phyloP scores from a whole-genome alignment of 2,113 vertebrate species.

The Poecilia latipinna region DNA sequence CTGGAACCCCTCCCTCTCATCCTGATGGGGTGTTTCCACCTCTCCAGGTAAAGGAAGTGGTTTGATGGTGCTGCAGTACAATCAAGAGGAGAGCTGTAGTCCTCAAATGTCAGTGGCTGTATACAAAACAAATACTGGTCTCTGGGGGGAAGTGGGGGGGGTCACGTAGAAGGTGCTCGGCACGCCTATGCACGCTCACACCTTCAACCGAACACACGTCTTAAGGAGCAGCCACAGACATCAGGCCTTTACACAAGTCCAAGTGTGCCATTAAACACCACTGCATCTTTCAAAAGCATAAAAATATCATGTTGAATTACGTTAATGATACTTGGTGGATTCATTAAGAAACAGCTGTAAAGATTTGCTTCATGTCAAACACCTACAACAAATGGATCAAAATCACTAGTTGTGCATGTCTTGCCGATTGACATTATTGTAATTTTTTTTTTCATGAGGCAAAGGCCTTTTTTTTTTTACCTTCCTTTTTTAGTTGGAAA shows the following conservation, averaged over 20 bases:
- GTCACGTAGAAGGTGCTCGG: slow-evolving; percentile 48
- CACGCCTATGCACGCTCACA: slow-evolving; percentile 16
- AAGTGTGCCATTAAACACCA: neutral
- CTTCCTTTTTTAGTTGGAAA: neutral
- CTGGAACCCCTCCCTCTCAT: slow-evolving; percentile 40
- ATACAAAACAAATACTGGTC: slow-evolving; percentile 73
- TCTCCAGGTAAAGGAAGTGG: slow-evolving; percentile 64
- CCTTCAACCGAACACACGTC: neutral
- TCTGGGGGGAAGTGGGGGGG: slow-evolving; percentile 35
- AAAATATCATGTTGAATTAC: neutral
- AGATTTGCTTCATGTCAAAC: too few relatives aligned
- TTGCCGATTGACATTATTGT: neutral
- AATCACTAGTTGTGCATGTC: neutral
- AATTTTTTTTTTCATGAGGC: too few relatives aligned
- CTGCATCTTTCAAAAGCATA: neutral
- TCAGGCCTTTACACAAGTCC: neutral
- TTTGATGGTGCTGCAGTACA: slow-evolving; percentile 51
- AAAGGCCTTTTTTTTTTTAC: neutral
- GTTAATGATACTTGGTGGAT: too few relatives aligned
- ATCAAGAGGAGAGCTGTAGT: slow-evolving; percentile 55
- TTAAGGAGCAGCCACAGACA: neutral
- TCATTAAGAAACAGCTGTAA: too few relatives aligned
- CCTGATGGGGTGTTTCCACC: slow-evolving; percentile 44
- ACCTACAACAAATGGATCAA: neutral
- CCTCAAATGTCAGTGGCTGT: slow-evolving; percentile 73